A percentile compares a stretch with the other conserved stretches of the same genome.
Evolutionary conservation across 2,888 invertebrate species (phyloP).

Genomic region (Rhagium mordax): DNA sequence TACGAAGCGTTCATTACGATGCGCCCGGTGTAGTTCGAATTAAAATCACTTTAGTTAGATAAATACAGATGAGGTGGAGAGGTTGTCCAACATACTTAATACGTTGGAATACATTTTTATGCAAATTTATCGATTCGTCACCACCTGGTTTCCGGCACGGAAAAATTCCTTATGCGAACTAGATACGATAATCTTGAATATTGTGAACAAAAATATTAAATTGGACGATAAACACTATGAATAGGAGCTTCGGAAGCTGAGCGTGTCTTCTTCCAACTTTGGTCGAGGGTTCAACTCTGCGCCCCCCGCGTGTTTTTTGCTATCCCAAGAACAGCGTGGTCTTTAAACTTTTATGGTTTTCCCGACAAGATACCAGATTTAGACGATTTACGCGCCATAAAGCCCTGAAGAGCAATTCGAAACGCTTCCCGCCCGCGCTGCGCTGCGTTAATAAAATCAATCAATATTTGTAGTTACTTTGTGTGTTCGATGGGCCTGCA

Average conservation of each 20-base stretch:
- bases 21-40: background rate
- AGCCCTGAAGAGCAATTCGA: background rate
- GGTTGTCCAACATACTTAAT: background rate
- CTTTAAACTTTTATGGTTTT: too few relatives aligned
- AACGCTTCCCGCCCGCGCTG: background rate
- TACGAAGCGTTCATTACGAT: slow-evolving; percentile 8
- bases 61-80: slow-evolving; percentile 36
- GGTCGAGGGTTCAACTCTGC: too few relatives aligned
- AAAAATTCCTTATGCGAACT: slow-evolving; percentile 41
- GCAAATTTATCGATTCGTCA: slow-evolving; percentile 47
- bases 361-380: too few relatives aligned
- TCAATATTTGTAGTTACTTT: slow-evolving; percentile 19
- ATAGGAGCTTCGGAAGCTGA: too few relatives aligned
- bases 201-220: too few relatives aligned
- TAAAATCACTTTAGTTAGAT: slow-evolving; percentile 28
- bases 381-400: background rate
- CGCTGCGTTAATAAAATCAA: slow-evolving; percentile 22
- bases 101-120: slow-evolving; percentile 42
- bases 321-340: too few relatives aligned
- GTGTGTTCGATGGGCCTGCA: background rate
- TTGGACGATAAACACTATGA: too few relatives aligned
- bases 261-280: too few relatives aligned
- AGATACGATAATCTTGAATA: too few relatives aligned
- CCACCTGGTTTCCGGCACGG: slow-evolving; percentile 51
- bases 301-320: too few relatives aligned